phyloP scores from a whole-genome alignment of 2,797 vertebrate genomes.

The Megaceryle alcyon region DNA sequence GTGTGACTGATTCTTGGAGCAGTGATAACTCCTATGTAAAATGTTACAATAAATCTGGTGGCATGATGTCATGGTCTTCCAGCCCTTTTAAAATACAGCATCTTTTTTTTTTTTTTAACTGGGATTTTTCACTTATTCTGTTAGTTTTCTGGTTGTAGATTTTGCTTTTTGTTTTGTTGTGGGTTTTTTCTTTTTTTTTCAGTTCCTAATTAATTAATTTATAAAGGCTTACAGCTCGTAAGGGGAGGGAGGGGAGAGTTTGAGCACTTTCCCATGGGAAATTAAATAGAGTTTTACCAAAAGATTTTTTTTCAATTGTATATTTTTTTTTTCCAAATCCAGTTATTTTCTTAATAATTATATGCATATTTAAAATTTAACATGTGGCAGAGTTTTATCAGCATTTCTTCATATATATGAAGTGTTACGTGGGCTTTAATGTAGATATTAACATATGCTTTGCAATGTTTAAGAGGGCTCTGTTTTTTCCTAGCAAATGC shows the following conservation, averaged over 20 bases:
- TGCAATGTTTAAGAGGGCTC: not conserved
- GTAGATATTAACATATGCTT: not conserved
- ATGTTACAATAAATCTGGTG: not conserved
- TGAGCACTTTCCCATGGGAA: slow-evolving; percentile 48
- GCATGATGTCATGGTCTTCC: not conserved
- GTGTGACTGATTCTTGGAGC: not conserved
- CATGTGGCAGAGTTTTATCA: not conserved
- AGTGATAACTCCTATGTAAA: not conserved
- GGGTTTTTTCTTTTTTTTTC: not conserved
- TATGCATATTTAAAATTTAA: not conserved
- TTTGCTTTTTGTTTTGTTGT: no score
- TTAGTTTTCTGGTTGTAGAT: not conserved
- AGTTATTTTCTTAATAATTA: not conserved
- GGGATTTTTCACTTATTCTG: not conserved
- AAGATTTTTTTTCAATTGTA: not conserved
- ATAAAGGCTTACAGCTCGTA: slow-evolving; percentile 17
- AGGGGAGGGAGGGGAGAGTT: not conserved
- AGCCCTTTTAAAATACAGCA: not conserved
- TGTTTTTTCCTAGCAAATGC: not conserved
- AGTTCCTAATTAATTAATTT: slow-evolving; percentile 5
- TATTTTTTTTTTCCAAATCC: not conserved
- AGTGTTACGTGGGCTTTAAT: not conserved
- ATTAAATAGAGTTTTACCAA: not conserved
- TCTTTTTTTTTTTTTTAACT: not conserved
- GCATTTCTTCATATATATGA: not conserved